Evolutionary conservation across 64 coral and sea anemone genomes (phyloP), one percentile per base, ranked within the genome.

Genomic region (Acropora tenuis): DNA sequence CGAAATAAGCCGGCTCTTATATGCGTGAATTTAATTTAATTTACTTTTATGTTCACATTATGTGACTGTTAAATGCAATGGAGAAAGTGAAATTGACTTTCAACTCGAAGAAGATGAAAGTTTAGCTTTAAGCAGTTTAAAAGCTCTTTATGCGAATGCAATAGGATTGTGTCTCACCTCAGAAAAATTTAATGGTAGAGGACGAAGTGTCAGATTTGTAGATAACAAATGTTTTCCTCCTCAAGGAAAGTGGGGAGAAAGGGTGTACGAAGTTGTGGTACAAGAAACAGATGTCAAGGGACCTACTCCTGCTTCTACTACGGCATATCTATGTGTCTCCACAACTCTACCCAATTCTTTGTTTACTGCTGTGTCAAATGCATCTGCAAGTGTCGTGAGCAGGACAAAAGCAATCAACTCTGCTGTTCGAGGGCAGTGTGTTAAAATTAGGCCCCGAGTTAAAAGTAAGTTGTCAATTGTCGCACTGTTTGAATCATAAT

Each of bases 351-450:
- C 75, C 75, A 77, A 77, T 77, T 46, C 75, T 77, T 77, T 77
- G 75, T 77, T 77, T 77, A 48, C 75, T 77, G 75, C 75, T 77
- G 75, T 77, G 75, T 77, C 75, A 77, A 77, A 77, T 77, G 15
- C 48, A 77, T 77, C 75, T 77, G 75, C 75, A 77, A 84, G 59
- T 67, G 87, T 45, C 77, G 77, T 90, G 89, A 69, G 55, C 59
- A 82, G 78, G 66, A 90, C 89, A 82, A 82, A 90, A 82, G 41
- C 78, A 90, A 69, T 80, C 77, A 50, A 90, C 89, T 16, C 69
- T 83, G 46, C 61, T 90, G 49, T 53, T 82, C 43, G 89, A 90
- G 46, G 89, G 78, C 43, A 80, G 41, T 74, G 78, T 4, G 66
- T 79, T 90, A 73, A 80, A 79, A 40, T 47, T 90, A 19, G 89